Evolutionary conservation across 64 coral and sea anemone genomes (phyloP).

Genomic region (Acropora yongei): DNA sequence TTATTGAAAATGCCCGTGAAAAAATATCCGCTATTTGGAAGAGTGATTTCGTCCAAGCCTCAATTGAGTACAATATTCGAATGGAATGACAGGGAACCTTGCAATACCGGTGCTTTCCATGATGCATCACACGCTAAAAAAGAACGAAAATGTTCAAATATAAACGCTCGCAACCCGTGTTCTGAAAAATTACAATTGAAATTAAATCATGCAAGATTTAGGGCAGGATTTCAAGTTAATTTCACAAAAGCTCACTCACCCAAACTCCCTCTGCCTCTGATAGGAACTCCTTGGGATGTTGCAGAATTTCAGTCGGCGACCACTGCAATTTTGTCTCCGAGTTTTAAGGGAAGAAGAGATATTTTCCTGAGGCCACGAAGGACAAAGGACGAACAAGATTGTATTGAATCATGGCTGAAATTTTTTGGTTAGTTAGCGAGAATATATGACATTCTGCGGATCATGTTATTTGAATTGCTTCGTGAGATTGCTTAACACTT

Average conservation of each 20-base stretch:
- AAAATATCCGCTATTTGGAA: neutral
- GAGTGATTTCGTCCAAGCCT: neutral
- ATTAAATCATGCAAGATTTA: neutral
- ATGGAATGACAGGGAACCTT: neutral
- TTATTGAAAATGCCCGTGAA: neutral
- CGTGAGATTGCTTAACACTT: too few relatives aligned
- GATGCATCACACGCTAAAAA: neutral
- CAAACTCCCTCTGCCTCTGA: neutral
- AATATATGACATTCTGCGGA: too few relatives aligned
- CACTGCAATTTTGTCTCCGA: neutral
- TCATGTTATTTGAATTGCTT: too few relatives aligned
- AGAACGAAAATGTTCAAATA: neutral
- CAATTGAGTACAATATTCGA: neutral
- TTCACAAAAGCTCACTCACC: neutral
- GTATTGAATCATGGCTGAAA: slow-evolving; percentile 1
- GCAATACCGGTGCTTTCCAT: neutral
- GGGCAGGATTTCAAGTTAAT: neutral
- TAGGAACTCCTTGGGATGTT: neutral
- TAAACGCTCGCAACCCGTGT: neutral
- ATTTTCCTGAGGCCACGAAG: neutral
- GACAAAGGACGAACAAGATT: neutral
- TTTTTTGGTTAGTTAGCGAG: neutral
- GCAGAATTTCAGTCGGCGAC: neutral
- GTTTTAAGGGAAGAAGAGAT: neutral
- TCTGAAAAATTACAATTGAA: neutral